phyloP scores from a whole-genome alignment of 2,797 vertebrate species.

The Pseudomugil tenellus region DNA sequence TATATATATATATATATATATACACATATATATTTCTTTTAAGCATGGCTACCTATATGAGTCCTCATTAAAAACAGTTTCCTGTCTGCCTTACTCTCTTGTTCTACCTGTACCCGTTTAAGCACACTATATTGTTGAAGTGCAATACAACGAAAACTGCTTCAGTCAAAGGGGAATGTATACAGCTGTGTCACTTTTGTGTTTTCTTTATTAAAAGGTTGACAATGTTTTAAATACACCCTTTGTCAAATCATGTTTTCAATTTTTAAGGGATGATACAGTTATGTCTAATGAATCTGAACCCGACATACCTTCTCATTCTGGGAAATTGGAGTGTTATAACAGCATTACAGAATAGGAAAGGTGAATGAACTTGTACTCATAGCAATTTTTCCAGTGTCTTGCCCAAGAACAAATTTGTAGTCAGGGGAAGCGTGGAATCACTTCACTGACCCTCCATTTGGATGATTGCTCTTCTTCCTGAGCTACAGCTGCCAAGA shows the following conservation, averaged over 20 bases:
- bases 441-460: no score
- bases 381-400: no score
- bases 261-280: not conserved
- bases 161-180: slow-evolving; percentile 70
- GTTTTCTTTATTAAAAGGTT: slow-evolving; percentile 71
- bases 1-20: no score
- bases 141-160: slow-evolving; percentile 65
- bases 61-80: slow-evolving; percentile 35
- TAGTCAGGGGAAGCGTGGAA: no score
- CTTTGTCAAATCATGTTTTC: not conserved
- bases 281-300: slow-evolving; percentile 1
- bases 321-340: no score
- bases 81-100: slow-evolving; percentile 60
- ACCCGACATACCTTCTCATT: not conserved
- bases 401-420: no score
- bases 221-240: slow-evolving; percentile 52
- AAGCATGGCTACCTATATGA: slow-evolving; percentile 2
- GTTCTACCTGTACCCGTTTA: slow-evolving; percentile 56
- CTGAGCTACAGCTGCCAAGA: no score
- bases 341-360: no score
- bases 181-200: slow-evolving; percentile 57
- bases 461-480: no score
- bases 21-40: no score
- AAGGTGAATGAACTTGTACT: no score
- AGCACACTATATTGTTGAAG: slow-evolving; percentile 69